Conservation (phyloP, 2,797 vertebrate genomes). For the Buceros bicornis region DNA sequence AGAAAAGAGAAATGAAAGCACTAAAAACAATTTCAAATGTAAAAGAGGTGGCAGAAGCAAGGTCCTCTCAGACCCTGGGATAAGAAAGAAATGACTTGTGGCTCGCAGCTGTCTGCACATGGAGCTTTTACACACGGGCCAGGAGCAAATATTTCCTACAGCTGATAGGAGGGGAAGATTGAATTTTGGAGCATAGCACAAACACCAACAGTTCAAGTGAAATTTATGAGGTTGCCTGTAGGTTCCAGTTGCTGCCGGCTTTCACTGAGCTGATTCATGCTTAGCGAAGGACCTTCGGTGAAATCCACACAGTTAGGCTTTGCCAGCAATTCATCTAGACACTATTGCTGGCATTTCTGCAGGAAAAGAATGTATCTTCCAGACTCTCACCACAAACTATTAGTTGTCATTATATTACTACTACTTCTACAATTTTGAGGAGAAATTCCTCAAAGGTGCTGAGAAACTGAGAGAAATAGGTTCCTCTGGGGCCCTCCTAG, state of each 20-base stretch:
- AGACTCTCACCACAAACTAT: neutral
- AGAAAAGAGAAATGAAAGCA: neutral
- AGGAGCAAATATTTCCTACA: neutral
- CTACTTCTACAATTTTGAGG: neutral
- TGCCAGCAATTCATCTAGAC: neutral
- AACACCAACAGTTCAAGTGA: neutral
- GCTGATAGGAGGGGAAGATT: neutral
- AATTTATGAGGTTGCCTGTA: accelerated
- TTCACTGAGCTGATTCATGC: neutral
- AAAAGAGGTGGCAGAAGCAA: neutral
- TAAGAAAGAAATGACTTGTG: neutral
- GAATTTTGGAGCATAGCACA: neutral
- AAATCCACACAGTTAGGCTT: neutral
- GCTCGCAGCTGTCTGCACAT: neutral
- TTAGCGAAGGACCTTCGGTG: neutral
- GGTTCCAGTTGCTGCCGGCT: neutral
- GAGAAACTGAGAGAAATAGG: neutral
- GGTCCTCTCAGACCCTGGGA: neutral
- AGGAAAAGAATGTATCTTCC: neutral
- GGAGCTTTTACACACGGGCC: neutral
- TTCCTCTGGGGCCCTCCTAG: neutral
- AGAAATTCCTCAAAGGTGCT: neutral
- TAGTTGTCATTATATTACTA: neutral
- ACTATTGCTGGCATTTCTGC: neutral
- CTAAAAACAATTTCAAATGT: neutral